Base-by-base conservation (phyloP, 2,113 vertebrate genomes). In the Lonchura striata region DNA sequence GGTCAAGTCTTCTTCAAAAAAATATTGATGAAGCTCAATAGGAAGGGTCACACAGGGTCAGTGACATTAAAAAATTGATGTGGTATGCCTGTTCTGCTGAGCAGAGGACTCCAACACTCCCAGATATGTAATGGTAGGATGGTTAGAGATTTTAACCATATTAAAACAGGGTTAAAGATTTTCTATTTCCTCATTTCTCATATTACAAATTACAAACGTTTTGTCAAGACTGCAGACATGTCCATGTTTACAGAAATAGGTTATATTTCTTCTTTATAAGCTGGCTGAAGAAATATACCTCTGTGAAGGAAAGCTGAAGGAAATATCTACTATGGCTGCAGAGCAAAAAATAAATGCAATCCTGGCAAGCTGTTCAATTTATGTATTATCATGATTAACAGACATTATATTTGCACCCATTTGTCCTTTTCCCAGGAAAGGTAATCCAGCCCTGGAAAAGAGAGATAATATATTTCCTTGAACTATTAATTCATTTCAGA, bases 321-420 rank as follows among this genome's bases (percentile, higher is more conserved):
- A 91, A 79, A 39, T 53, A 82, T 23, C 37, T 82, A n/a, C 69
- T 83, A 16, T 28, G 41, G 25, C 60, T 90, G 46, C 42, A 81
- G 31, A 88, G 66, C 24, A 87, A 96, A 96, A 53, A 81, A 86
- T 66, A 94, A 88, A 75, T 63, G 24, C 22, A 88, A 63, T 77
- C 47, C 22, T 86, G 79, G 66, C 75, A 94, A 90, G 57, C 42
- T 81, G 49, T 92, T 94, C 18, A 84, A 84, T 92, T 91, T 92
- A 75, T 86, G 37, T 90, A 95, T 94, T 92, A 94, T 82, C 91
- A 65, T 42, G 86, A 92, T 92, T 94, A 97, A 94, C 86, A 95
- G 82, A 60, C 61, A 49, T 39, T 89, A 64, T 86, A 91, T 94
- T 79, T 86, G 42, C 71, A 96, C 77, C 61, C 92, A 76, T 77